Percentiles rank a stretch among this genome's conserved stretches.
These are phyloP conservation scores for Zaprionus vittiger DNA, from an alignment of 1,140 invertebrate genomes.

Conservation along the genomic window DNA sequence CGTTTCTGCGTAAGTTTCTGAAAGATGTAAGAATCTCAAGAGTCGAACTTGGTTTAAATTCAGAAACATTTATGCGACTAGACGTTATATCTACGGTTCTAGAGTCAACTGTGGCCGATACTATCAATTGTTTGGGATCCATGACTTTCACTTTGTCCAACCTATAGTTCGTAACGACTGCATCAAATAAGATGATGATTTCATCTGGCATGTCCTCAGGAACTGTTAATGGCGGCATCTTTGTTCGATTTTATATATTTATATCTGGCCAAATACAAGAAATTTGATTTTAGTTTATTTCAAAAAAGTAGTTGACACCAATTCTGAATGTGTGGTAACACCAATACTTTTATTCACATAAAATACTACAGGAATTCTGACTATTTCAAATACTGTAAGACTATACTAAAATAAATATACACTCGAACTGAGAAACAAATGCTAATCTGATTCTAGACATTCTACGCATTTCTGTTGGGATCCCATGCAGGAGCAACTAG, in stretches of 20 bases:
- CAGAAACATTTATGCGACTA: constrained; percentile 25
- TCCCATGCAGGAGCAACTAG: neutral
- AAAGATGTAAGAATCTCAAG: neutral
- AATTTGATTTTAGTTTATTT: neutral
- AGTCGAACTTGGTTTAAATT: neutral
- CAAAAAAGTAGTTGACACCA: neutral
- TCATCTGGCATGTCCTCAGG: neutral
- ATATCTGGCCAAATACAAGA: neutral
- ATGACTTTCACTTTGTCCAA: neutral
- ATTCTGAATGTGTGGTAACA: neutral
- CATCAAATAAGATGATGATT: neutral
- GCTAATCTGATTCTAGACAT: neutral
- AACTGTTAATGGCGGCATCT: neutral
- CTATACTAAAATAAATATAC: neutral
- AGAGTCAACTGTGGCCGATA: neutral
- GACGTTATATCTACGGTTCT: neutral
- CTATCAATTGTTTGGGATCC: neutral
- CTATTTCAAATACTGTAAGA: neutral
- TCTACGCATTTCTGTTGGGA: neutral
- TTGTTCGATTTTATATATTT: neutral
- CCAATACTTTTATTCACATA: neutral
- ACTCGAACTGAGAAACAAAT: neutral
- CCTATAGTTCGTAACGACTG: neutral
- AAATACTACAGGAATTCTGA: neutral
- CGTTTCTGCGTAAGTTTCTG: neutral